phyloP scores from a whole-genome alignment of 2,888 invertebrate species.

The Sinelater perroti region DNA sequence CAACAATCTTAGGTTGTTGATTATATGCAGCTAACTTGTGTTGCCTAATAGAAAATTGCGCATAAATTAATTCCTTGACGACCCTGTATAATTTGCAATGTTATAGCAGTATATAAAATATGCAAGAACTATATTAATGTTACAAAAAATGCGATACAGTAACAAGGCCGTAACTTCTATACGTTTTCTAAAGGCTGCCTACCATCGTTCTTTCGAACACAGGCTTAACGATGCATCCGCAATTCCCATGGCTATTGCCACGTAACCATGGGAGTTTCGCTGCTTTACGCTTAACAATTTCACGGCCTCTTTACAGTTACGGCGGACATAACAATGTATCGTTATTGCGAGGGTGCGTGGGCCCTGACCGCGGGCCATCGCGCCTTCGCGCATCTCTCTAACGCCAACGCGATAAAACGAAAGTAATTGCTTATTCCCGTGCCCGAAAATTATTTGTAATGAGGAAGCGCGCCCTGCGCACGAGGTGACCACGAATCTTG shows the following conservation, averaged over 20 bases:
- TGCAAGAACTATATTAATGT: no score
- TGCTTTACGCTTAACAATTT: constrained; percentile 22
- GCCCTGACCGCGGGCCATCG: constrained; percentile 42
- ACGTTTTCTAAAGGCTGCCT: no score
- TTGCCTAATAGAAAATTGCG: no score
- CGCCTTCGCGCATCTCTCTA: constrained; percentile 39
- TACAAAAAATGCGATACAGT: no score
- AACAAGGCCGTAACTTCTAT: no score
- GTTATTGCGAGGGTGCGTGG: constrained; percentile 36
- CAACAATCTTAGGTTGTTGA: no score
- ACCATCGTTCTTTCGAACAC: constrained; percentile 11
- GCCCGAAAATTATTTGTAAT: constrained; percentile 47
- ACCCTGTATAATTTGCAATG: no score
- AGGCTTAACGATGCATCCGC: constrained; percentile 6
- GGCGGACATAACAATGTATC: constrained; percentile 23
- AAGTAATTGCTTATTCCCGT: constrained; percentile 47
- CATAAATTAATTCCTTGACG: no score
- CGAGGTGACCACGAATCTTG: constrained; percentile 30
- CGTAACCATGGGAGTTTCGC: constrained; percentile 12
- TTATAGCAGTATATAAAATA: no score
- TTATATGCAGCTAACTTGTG: no score
- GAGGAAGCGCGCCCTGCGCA: constrained; percentile 44
- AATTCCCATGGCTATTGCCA: constrained; percentile 5
- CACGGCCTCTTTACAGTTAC: constrained; percentile 24
- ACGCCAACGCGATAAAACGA: constrained; percentile 45